Evolutionary conservation across 2,888 invertebrate genomes (phyloP), one percentile per base, ranked within the genome.

Genomic region (Erebia ligea): DNA sequence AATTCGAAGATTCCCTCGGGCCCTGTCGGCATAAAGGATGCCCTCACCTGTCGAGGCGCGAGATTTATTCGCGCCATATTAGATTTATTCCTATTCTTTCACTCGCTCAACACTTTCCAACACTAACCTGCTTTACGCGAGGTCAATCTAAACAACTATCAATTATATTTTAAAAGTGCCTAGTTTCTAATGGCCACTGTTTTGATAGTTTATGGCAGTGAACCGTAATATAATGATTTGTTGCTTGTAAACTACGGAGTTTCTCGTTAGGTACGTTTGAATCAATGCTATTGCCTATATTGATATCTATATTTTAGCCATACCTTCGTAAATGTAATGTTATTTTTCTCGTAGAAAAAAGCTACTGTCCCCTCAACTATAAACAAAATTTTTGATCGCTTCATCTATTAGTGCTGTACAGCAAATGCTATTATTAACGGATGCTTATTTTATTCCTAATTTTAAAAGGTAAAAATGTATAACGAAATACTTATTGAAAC

Each of bases 221-320:
- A 58, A 58, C 42, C 42, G 42, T 42, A 61, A 45, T n/a, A 45
- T n/a, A 61, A 45, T 45, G 61, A 61, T 61, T 45, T 61, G 61
- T 61, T 17, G 61, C 17, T 11, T 17, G 45, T 45, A 19, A 61
- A 61, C 19, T 61, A 61, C 13, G 5, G 13, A 8, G 57, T 17
- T 19, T 10, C 42, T 40, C 8, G 61, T 40, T 42, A 9, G 17
- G 57, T 34, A 9, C 40, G 57, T 34, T 34, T 15, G 45, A 11
- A 17, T 52, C 17, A 8, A 52, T 34, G n/a, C 6, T 52, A 17
- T 52, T n/a, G 17, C 9, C 2, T 52, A 52, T 45, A 13, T 45
- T 13, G 2, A 3, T 45, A 2, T 13, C 45, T 45, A 13, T 45
- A 13, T 2, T 45, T 45, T 45, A 13, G 11, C 11, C 2, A 45